Conservation (phyloP, 2,888 invertebrate genomes). For the Heterodera filipjevi region DNA sequence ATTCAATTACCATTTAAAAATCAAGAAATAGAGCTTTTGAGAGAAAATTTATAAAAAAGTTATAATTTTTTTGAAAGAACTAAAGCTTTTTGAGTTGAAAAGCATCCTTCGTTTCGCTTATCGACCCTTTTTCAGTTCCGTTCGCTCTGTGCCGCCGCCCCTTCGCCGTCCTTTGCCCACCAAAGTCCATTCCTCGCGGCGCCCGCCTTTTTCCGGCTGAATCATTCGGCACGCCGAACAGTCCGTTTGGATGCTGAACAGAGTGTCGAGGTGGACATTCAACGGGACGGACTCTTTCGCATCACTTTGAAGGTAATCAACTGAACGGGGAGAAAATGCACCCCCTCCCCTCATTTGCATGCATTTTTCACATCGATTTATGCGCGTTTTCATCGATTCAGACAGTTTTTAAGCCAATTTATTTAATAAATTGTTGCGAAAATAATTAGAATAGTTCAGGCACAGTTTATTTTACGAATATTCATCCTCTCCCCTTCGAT, state of each 20-base stretch:
- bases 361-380: too few relatives aligned
- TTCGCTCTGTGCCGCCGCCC: background rate
- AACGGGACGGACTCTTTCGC: slow-evolving; percentile 8
- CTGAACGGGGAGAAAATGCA: too few relatives aligned
- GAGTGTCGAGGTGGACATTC: slow-evolving; percentile 1
- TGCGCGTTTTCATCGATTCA: too few relatives aligned
- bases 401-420: too few relatives aligned
- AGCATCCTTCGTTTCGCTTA: background rate
- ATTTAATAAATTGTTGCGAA: too few relatives aligned
- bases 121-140: background rate
- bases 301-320: slow-evolving; percentile 4
- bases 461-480: too few relatives aligned
- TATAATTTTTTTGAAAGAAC: too few relatives aligned
- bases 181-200: slow-evolving; percentile 30
- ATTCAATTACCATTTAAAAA: too few relatives aligned
- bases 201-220: slow-evolving; percentile 41
- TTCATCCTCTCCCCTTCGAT: too few relatives aligned
- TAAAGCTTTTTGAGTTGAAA: background rate
- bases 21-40: too few relatives aligned
- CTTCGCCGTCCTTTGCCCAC: background rate
- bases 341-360: too few relatives aligned
- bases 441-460: background rate
- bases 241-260: slow-evolving; percentile 30
- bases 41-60: too few relatives aligned
- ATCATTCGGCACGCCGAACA: slow-evolving; percentile 36